Base-by-base conservation (phyloP, 2,113 vertebrate species). In the Alethe castanea region DNA sequence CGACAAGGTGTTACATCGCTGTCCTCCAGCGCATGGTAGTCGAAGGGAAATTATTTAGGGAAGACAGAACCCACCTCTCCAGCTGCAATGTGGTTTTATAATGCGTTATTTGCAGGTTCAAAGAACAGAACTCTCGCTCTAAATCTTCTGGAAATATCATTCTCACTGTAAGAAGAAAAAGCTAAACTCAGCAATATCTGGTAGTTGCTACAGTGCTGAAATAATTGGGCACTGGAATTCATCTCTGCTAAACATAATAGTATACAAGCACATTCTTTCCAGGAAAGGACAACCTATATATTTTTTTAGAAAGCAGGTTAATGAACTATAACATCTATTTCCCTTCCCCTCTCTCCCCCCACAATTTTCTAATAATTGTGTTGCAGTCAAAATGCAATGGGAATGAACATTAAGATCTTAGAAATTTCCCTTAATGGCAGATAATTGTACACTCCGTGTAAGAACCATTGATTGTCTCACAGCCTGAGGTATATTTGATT, bases 301-400 rank as follows among this genome's bases (percentile, higher is more conserved):
- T 66, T 67, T 60, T 36, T 74, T 85, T 18, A 80, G 45, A 40
- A 76, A 59, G 25, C 31, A 31, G 9, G 8, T 82, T 81, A 84
- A 52, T 17, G 6, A 91, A 13, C 6, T 47, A 2, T 19, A 71
- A 38, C n/a, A 48, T 25, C 8, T n/a, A 28, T n/a, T 53, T 26
- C 22, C 8, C 22, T 6, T 2, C 4, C 0, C 6, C 7, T 12
- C 14, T 1, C 22, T 28, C 3, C 28, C 11, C 14, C 15, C 11
- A 3, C 42, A 2, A 12, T 56, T 74, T 80, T 35, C 57, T 42
- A 36, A 40, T 59, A 82, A 66, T 31, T 65, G 26, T 26, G 7
- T 73, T 61, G 50, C 54, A 50, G 19, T 70, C 48, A 83, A 86
- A 86, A 69, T 50, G 56, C 42, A 36, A 56, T 19, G 40, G 28